Percentiles rank a stretch among this genome's conserved stretches.
Evolutionary conservation across 1,140 invertebrate genomes (phyloP).

Genomic region (Lutraria rhynchaena): DNA sequence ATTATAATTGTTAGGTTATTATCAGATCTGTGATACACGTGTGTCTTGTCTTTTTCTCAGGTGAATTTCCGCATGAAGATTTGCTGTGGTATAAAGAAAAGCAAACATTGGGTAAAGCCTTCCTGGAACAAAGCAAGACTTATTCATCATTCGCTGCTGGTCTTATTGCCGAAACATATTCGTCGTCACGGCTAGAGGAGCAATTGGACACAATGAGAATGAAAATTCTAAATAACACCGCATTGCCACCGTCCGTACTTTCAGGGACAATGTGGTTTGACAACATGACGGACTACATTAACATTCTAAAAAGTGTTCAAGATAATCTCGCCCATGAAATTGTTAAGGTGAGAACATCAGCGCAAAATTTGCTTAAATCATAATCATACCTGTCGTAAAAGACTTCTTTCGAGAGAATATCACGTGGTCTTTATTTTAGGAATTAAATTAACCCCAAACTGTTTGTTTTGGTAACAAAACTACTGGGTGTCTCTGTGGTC

Average conservation of each 20-base stretch:
- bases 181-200: not conserved
- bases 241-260: constrained; percentile 13
- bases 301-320: constrained; percentile 54
- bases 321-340: constrained; percentile 30
- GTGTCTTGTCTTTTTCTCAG: constrained; percentile 19
- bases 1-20: too few relatives aligned
- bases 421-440: not conserved
- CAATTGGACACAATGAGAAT: not conserved
- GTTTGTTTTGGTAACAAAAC: not conserved
- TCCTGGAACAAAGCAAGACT: constrained; percentile 10
- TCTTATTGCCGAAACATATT: not conserved
- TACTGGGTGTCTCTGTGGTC: too few relatives aligned
- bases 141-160: not conserved
- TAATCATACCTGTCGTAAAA: not conserved
- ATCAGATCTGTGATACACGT: too few relatives aligned
- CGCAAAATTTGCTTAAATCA: not conserved
- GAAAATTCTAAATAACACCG: constrained; percentile 17
- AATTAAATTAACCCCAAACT: not conserved
- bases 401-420: not conserved
- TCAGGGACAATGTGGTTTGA: constrained; percentile 54
- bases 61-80: constrained; percentile 22
- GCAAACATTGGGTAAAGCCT: constrained; percentile 17
- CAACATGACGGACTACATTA: constrained; percentile 60
- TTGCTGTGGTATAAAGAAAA: constrained; percentile 54
- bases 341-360: constrained; percentile 34